Evolutionary conservation across 1,140 invertebrate genomes (phyloP), one percentile per base, ranked within the genome.

Genomic region (Ditylenchus dipsaci): DNA sequence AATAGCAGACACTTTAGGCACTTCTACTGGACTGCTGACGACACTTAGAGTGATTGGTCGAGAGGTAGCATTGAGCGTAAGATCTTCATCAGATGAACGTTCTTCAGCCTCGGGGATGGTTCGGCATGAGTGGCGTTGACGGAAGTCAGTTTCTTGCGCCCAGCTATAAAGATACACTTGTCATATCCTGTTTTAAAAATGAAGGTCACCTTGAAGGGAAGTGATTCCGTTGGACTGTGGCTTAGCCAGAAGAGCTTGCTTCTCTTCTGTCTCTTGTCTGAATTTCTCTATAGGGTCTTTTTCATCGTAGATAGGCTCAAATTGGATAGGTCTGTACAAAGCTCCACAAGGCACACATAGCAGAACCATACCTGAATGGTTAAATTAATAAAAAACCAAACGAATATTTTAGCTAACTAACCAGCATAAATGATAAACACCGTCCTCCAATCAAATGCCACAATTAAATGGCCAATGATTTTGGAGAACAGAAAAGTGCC

Each of bases 341-440:
- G 88, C 86, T 13, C 92, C 92, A 72, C 93, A 90, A 19, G 92
- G 86, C 27, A 90, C 88, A 80, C 91, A 93, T 13, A 77, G 63
- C 21, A 76, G 45, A 38, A 76, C 75, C 17, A 75, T 29, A 29
- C n/a, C 73, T 76, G 42, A 58, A 78, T 53, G 49, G 11, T 69
- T 53, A 29, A 33, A 49, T 9, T 15, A 21, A 33, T 26, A 38
- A 53, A 15, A 3, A 7, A 53, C 15, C 3, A 53, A 3, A 53
- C 23, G n/a, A 53, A 19, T 53, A 26, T 53, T 53, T 53, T 17
- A 68, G 7, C 57, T 72, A 69, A 68, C 43, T 21, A 85, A 13
- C 87, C 91, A 13, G 90, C 88, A 27, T 91, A 88, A 27, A 95
- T 89, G 0, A 92, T 83, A 84, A 94, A 88, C 0, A 91, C 83